Evolutionary conservation across 2,113 vertebrate species (phyloP).

Genomic region (Bettongia penicillata): DNA sequence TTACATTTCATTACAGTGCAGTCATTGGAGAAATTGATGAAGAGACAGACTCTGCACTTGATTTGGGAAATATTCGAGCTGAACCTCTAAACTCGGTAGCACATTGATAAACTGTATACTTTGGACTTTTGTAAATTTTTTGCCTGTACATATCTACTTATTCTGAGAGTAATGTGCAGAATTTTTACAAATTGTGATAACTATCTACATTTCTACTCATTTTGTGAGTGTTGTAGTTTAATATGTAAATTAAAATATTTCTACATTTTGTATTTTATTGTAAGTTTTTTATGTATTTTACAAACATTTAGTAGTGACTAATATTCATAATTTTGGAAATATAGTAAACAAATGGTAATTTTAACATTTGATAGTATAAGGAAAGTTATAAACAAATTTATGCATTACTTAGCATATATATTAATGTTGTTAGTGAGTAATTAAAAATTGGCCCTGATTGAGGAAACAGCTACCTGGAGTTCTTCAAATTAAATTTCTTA

Average conservation of each 20-base stretch:
- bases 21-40: conserved; percentile 99
- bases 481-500: conserved; percentile 2
- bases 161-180: conserved; percentile 50
- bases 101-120: conserved; percentile 85
- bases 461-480: conserved; percentile 1
- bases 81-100: conserved; percentile 97
- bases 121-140: conserved; percentile 82
- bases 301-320: conserved; percentile 12
- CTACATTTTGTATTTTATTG: conserved; percentile 79
- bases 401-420: neutral
- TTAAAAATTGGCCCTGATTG: neutral
- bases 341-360: conserved; percentile 8
- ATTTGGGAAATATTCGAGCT: conserved; percentile 96
- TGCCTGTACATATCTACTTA: conserved; percentile 83
- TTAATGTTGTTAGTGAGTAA: neutral
- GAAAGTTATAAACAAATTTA: conserved; percentile 39
- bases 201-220: conserved; percentile 74
- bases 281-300: conserved; percentile 56
- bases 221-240: conserved; percentile 79
- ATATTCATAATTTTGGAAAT: conserved; percentile 23
- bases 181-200: conserved; percentile 78
- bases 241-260: conserved; percentile 87
- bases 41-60: conserved; percentile 97
- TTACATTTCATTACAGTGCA: conserved; percentile 85
- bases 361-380: conserved; percentile 60